A percentile compares a stretch with the other conserved stretches of the same genome.
Conservation (phyloP, 2,888 invertebrate species). For the Synanthedon vespiformis region DNA sequence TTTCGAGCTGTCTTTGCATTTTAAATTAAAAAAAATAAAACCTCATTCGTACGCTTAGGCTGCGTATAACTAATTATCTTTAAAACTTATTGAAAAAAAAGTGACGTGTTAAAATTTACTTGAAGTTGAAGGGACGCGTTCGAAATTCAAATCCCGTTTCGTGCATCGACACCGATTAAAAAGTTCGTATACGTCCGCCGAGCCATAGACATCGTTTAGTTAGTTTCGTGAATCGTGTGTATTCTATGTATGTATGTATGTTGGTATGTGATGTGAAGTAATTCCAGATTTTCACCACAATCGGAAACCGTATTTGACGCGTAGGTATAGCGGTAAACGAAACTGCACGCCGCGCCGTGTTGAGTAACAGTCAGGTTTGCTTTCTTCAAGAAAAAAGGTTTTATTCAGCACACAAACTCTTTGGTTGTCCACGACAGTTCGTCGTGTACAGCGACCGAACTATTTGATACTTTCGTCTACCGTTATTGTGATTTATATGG, state of each 20-base stretch:
- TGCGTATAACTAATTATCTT: not conserved
- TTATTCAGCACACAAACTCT: conserved; percentile 19
- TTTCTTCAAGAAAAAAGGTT: conserved; percentile 29
- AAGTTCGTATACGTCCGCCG: conserved; percentile 1
- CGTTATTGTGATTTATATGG: not conserved
- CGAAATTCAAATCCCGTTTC: conserved; percentile 24
- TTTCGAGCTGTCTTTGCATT: conserved; percentile 26
- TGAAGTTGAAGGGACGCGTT: conserved; percentile 6
- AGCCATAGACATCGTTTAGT: conserved; percentile 6
- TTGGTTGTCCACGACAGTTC: conserved; percentile 9
- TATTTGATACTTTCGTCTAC: conserved; percentile 22
- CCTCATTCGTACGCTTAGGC: not conserved
- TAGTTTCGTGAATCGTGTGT: conserved; percentile 26
- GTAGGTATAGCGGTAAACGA: conserved; percentile 66
- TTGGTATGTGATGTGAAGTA: conserved; percentile 44
- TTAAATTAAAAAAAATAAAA: conserved; percentile 8
- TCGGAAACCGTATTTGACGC: conserved; percentile 59
- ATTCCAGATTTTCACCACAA: conserved; percentile 65
- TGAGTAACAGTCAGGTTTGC: conserved; percentile 52
- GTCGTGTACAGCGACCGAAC: conserved; percentile 15
- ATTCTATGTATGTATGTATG: too few relatives aligned
- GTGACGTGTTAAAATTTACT: not conserved
- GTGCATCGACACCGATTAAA: conserved; percentile 31
- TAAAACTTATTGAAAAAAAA: not conserved
- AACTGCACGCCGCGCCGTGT: conserved; percentile 57